A percentile compares a stretch with the other conserved stretches of the same genome.
Evolutionary conservation across 2,797 vertebrate species (phyloP).

Genomic region (Cyprinodon diabolis): DNA sequence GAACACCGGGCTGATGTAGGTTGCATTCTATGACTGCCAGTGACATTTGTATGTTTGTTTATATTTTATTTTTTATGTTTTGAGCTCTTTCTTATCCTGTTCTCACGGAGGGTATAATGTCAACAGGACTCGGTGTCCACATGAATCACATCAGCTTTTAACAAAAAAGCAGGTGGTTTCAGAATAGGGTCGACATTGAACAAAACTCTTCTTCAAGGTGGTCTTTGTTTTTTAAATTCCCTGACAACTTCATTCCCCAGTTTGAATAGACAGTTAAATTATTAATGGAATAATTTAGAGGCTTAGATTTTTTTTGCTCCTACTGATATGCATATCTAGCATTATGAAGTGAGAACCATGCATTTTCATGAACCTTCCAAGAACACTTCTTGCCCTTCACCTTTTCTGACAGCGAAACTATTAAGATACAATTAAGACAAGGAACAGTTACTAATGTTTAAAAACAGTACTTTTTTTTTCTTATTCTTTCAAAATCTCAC

Average conservation of each 20-base stretch:
- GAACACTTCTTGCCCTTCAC: not conserved
- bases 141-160: constrained; percentile 51
- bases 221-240: constrained; percentile 21
- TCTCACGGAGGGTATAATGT: constrained; percentile 29
- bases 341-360: not conserved
- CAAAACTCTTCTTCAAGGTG: constrained; percentile 24
- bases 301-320: constrained; percentile 8
- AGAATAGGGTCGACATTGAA: constrained; percentile 28
- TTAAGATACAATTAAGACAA: not conserved
- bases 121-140: constrained; percentile 49
- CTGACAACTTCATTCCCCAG: constrained; percentile 27
- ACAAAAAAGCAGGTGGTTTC: constrained; percentile 22
- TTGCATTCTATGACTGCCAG: constrained; percentile 43
- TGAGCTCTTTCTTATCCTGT: constrained; percentile 36
- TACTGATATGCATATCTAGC: not conserved
- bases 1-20: constrained; percentile 15
- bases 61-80: constrained; percentile 15
- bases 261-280: constrained; percentile 17
- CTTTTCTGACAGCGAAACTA: not conserved
- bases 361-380: constrained; percentile 5
- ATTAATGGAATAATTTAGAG: constrained; percentile 17
- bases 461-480: not conserved
- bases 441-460: not conserved
- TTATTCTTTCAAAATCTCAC: not conserved
- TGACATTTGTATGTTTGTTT: constrained; percentile 57